A percentile compares a stretch with the other conserved stretches of the same genome.
Conservation (phyloP, 1,140 invertebrate species). For the Trigoniulus corallinus region DNA sequence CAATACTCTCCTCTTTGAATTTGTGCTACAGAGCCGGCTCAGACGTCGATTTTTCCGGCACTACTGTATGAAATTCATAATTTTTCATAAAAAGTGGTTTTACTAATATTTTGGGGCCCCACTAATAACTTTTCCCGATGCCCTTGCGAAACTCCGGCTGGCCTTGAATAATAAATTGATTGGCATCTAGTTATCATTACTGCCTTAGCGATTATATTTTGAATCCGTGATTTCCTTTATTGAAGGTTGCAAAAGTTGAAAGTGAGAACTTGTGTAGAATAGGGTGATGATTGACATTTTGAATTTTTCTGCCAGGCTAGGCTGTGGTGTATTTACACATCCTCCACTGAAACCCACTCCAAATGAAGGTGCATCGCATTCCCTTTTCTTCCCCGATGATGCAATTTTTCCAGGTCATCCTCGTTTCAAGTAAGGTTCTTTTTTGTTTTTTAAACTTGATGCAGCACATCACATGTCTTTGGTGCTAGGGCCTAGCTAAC, state of each 20-base stretch:
- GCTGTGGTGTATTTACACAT: conserved; percentile 72
- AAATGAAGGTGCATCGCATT: conserved; percentile 54
- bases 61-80: not conserved
- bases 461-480: not conserved
- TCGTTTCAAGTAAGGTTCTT: conserved; percentile 42
- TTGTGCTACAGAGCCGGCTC: too few species aligned
- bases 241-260: too few species aligned
- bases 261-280: too few species aligned
- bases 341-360: conserved; percentile 55
- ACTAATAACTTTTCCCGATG: too few species aligned
- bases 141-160: too few species aligned
- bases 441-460: conserved; percentile 3
- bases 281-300: too few species aligned
- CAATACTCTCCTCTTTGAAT: too few species aligned
- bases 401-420: conserved; percentile 88
- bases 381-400: conserved; percentile 89
- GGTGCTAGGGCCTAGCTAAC: not conserved
- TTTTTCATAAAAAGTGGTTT: not conserved
- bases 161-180: too few species aligned
- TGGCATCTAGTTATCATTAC: too few species aligned
- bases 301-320: conserved; percentile 43
- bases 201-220: not conserved
- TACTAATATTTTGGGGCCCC: not conserved
- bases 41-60: too few species aligned
- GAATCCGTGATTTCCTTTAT: not conserved